Percentiles rank a stretch among this genome's conserved stretches.
Evolutionary conservation across 2,888 invertebrate species (phyloP).

Genomic region (Tachina fera): DNA sequence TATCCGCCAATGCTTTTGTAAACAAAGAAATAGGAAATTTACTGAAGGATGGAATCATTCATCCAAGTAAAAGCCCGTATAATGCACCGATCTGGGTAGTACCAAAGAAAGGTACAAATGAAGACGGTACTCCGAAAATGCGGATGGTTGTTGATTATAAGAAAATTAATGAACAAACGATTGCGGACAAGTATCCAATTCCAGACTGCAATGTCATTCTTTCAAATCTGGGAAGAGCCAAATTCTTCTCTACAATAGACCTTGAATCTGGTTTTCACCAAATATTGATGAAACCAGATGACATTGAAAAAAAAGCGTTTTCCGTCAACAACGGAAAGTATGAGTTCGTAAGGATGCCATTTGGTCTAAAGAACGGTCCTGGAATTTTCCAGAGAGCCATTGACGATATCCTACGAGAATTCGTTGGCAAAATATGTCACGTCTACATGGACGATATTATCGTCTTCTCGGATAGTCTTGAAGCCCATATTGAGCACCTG

Average conservation of each 20-base stretch:
- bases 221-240: too few relatives aligned
- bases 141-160: too few relatives aligned
- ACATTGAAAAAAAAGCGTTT: conserved; percentile 68
- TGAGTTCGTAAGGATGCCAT: conserved; percentile 39
- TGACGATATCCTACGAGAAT: too few relatives aligned
- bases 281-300: conserved; percentile 59
- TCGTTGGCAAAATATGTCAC: too few relatives aligned
- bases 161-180: too few relatives aligned
- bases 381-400: too few relatives aligned
- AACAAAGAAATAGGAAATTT: conserved; percentile 53
- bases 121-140: too few relatives aligned
- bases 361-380: too few relatives aligned
- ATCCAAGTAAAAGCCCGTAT: conserved; percentile 43
- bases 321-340: conserved; percentile 57
- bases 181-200: too few relatives aligned
- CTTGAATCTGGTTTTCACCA: conserved; percentile 68
- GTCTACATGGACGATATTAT: conserved; percentile 73
- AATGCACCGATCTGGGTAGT: too few relatives aligned
- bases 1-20: conserved; percentile 51
- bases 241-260: conserved; percentile 66
- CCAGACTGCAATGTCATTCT: too few relatives aligned
- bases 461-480: conserved; percentile 63
- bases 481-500: conserved; percentile 62
- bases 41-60: conserved; percentile 47
- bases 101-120: too few relatives aligned